These are phyloP conservation scores for Albula goreensis DNA, from an alignment of 2,113 vertebrate species.

Conservation along the genomic window DNA sequence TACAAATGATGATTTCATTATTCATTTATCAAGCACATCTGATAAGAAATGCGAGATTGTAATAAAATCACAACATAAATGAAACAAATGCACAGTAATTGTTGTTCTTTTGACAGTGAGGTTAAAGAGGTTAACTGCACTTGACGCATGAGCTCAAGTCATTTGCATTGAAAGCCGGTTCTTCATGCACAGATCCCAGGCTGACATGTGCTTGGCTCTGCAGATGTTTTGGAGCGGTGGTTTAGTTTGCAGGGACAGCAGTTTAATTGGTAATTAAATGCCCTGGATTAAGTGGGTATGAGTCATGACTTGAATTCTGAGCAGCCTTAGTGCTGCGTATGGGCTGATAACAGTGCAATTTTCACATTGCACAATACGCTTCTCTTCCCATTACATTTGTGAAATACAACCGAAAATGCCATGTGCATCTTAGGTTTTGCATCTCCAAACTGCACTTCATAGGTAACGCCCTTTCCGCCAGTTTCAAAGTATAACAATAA, in stretches of 20 bases:
- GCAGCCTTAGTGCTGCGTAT: neutral
- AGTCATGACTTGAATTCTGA: conserved; percentile 17
- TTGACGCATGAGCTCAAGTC: no score
- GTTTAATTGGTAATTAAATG: conserved; percentile 32
- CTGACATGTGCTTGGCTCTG: conserved; percentile 11
- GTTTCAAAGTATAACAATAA: no score
- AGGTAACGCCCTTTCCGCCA: no score
- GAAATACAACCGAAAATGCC: no score
- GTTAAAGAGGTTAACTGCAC: no score
- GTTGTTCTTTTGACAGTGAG: neutral
- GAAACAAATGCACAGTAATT: neutral
- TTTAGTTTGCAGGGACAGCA: conserved; percentile 4
- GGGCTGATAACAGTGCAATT: neutral
- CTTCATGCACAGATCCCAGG: neutral
- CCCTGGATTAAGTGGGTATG: conserved; percentile 22
- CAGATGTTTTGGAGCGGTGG: neutral
- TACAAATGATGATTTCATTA: neutral
- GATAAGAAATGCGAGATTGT: neutral
- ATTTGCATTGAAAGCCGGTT: no score
- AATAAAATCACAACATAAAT: neutral
- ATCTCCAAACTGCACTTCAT: no score
- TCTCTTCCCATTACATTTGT: neutral
- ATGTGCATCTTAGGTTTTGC: no score
- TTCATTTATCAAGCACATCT: neutral
- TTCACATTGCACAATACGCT: neutral